Base-by-base conservation (phyloP, 2,113 vertebrate species). In the Pluvianellus socialis region DNA sequence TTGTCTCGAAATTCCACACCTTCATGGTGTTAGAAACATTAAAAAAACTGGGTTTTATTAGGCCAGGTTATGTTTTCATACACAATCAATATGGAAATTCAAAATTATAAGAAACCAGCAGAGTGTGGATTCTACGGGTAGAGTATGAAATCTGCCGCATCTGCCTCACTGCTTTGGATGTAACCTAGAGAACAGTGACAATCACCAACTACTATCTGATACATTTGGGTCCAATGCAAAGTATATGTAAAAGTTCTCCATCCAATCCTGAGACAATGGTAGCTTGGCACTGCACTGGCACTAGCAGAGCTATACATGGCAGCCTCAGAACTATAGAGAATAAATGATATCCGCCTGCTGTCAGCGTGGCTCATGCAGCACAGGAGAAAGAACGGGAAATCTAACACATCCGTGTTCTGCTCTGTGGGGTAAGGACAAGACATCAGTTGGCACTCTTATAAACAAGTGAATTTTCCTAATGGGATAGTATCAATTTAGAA, bases 1-100 rank as follows among this genome's bases (percentile, higher is more conserved):
- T 98, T 77, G 93, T 96, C 90, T 99, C 99, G 12, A 99, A 98
- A 95, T 99, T 98, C 99, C 99, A 99, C 70, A 98, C 94, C 99
- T 99, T 97, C 38, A 82, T 15, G 15, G 42, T 15, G 7, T 95
- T 77, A 30, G 19, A 91, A 96, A 14, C 30, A 93, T 62, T 10
- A 1, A 56, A 50, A 71, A 93, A 76, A 61, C 3, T 9, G 14
- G 6, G 3, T 10, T 38, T 62, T 13, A 67, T 45, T 73, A 55
- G 38, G 32, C 12, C 14, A 55, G 13, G n/a, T 79, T 89, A 81
- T 16, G 13, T 30, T 90, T 79, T 74, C 27, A 72, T 13, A 53
- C 10, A 52, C 1, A 4, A 75, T 72, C 49, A 49, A 70, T 47
- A 83, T 0, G 12, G 38, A 86, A 94, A 93, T 53, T 42, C 11